Conservation (phyloP, 1,140 invertebrate genomes). For the Drosophila setifemur region DNA sequence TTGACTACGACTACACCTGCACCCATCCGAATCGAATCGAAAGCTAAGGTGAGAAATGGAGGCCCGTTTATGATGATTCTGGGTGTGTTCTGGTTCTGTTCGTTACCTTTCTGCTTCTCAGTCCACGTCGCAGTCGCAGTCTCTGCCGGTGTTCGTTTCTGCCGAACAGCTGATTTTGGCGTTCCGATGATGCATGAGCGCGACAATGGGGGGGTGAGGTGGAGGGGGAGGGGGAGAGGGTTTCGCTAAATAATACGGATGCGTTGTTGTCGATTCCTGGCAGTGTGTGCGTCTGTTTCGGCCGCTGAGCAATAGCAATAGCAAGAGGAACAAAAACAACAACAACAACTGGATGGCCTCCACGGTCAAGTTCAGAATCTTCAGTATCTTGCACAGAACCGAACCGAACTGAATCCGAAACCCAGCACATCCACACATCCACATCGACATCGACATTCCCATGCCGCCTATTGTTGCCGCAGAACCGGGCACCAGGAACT, state of each 20-base stretch:
- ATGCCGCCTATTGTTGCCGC: too few relatives aligned
- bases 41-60: too few relatives aligned
- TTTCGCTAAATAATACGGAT: slow-evolving; percentile 5
- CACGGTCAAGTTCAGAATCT: slow-evolving; percentile 80
- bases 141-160: slow-evolving; percentile 11
- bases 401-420: slow-evolving; percentile 49
- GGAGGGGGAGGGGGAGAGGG: neutral
- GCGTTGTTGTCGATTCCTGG: slow-evolving; percentile 3
- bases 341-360: slow-evolving; percentile 15
- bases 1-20: too few relatives aligned
- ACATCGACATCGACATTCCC: too few relatives aligned
- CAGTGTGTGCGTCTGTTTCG: neutral
- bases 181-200: slow-evolving; percentile 18
- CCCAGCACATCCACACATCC: too few relatives aligned
- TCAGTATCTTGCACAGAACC: slow-evolving; percentile 20
- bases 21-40: too few relatives aligned
- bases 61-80: too few relatives aligned
- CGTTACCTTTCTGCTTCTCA: neutral
- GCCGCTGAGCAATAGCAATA: slow-evolving; percentile 5
- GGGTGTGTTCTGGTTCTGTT: slow-evolving; percentile 20
- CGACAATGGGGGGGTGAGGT: neutral
- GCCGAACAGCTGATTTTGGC: slow-evolving; percentile 38
- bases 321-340: too few relatives aligned
- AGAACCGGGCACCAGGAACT: neutral
- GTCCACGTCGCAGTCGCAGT: too few relatives aligned